phyloP scores from a whole-genome alignment of 2,113 vertebrate species.

The Sigmodon hispidus region DNA sequence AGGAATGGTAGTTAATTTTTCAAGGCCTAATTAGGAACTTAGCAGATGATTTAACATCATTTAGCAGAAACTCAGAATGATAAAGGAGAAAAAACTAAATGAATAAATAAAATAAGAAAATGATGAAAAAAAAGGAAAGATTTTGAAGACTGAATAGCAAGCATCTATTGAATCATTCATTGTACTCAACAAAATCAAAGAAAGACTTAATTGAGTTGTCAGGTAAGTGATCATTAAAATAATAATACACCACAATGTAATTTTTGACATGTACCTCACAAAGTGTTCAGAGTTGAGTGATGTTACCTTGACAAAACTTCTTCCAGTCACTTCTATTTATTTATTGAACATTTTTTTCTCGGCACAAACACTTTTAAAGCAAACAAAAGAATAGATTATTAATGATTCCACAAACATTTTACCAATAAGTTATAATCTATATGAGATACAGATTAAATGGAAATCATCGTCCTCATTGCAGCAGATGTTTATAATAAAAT shows the following conservation, averaged over 20 bases:
- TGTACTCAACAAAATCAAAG: constrained; percentile 39
- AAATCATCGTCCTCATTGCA: not conserved
- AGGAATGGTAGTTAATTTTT: too few species aligned
- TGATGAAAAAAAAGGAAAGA: constrained; percentile 18
- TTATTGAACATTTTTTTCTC: not conserved
- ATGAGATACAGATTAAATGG: not conserved
- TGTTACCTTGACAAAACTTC: constrained; percentile 12
- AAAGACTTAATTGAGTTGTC: constrained; percentile 17
- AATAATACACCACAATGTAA: constrained; percentile 1
- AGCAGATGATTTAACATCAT: too few species aligned
- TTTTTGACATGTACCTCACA: constrained; percentile 42
- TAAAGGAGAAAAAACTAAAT: too few species aligned
- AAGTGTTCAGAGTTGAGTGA: constrained; percentile 27
- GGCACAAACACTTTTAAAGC: not conserved
- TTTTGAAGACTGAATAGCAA: not conserved
- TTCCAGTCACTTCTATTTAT: constrained; percentile 1
- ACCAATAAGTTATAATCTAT: constrained; percentile 23
- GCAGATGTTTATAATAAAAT: constrained; percentile 18
- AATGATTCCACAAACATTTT: constrained; percentile 28
- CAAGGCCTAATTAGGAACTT: too few species aligned
- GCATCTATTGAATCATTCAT: constrained; percentile 10
- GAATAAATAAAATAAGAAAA: too few species aligned
- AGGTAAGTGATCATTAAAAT: constrained; percentile 46
- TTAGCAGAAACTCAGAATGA: too few species aligned
- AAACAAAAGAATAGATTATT: constrained; percentile 14